A percentile compares a stretch with the other conserved stretches of the same genome.
These are phyloP conservation scores for Deilephila elpenor DNA, from an alignment of 2,888 invertebrate genomes.

Conservation along the genomic window DNA sequence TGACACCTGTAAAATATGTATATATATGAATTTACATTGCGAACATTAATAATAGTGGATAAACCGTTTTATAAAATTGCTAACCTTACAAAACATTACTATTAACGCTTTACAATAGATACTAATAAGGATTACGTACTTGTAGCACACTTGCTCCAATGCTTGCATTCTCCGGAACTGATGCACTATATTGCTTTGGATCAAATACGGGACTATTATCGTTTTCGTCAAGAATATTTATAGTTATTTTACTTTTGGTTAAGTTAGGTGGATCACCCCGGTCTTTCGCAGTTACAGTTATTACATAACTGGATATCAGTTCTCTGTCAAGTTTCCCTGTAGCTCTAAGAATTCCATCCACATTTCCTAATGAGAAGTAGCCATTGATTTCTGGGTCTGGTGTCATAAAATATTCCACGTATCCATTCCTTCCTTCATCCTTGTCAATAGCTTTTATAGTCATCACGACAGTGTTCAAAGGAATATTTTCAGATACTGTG, in stretches of 20 bases:
- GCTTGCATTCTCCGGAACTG: slow-evolving; percentile 96
- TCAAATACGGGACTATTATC: slow-evolving; percentile 96
- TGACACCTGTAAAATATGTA: slow-evolving; percentile 86
- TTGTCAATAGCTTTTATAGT: slow-evolving; percentile 94
- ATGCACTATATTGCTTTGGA: slow-evolving; percentile 94
- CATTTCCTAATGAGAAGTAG: slow-evolving; percentile 92
- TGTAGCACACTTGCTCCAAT: slow-evolving; percentile 96
- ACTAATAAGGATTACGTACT: slow-evolving; percentile 69
- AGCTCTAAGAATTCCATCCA: slow-evolving; percentile 94
- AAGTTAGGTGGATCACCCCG: slow-evolving; percentile 93
- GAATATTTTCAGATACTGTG: slow-evolving; percentile 92
- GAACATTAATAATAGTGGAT: no score
- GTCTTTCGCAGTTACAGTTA: slow-evolving; percentile 93
- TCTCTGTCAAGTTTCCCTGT: slow-evolving; percentile 95
- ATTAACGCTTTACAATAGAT: neutral
- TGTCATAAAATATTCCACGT: slow-evolving; percentile 93
- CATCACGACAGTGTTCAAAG: slow-evolving; percentile 94
- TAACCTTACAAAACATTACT: neutral
- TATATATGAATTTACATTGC: no score
- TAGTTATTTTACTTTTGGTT: slow-evolving; percentile 87
- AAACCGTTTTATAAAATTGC: no score
- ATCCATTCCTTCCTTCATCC: slow-evolving; percentile 96
- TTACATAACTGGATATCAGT: slow-evolving; percentile 88
- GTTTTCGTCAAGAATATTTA: slow-evolving; percentile 93
- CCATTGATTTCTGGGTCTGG: slow-evolving; percentile 86